phyloP scores from a whole-genome alignment of 1,140 invertebrate species.

The Vanessa tameamea region DNA sequence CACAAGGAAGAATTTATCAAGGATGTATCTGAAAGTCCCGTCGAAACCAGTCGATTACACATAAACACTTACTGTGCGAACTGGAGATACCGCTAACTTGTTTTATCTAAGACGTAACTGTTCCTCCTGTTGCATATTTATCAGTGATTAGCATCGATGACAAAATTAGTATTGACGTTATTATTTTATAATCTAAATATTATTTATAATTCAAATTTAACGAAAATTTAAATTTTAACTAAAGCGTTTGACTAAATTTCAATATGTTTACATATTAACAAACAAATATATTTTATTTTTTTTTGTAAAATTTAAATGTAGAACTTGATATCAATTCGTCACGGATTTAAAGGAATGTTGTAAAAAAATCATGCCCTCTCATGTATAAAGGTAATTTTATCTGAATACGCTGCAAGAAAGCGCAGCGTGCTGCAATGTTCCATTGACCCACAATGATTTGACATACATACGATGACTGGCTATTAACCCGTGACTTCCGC shows the following conservation, averaged over 20 bases:
- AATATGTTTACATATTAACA: too few species aligned
- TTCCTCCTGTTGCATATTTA: slow-evolving; percentile 1
- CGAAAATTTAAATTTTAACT: too few species aligned
- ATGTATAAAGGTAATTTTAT: slow-evolving; percentile 34
- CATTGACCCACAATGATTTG: slow-evolving; percentile 65
- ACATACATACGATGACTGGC: slow-evolving; percentile 60
- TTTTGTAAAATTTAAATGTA: too few species aligned
- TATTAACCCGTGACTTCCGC: slow-evolving; percentile 53
- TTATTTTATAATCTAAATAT: not conserved
- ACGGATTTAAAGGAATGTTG: not conserved
- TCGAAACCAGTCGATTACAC: too few species aligned
- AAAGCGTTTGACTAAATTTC: too few species aligned
- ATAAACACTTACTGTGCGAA: too few species aligned
- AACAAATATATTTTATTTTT: too few species aligned
- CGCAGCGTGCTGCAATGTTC: slow-evolving; percentile 54
- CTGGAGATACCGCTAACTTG: not conserved
- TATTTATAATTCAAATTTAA: too few species aligned
- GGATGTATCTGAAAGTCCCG: too few species aligned
- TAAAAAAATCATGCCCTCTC: slow-evolving; percentile 26
- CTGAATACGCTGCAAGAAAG: slow-evolving; percentile 54
- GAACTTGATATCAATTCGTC: too few species aligned
- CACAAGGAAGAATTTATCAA: too few species aligned
- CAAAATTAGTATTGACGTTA: not conserved
- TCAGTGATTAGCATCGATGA: not conserved
- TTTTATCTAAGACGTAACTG: slow-evolving; percentile 2